Conservation (phyloP, 2,113 vertebrate genomes). For the Pluvianellus socialis region DNA sequence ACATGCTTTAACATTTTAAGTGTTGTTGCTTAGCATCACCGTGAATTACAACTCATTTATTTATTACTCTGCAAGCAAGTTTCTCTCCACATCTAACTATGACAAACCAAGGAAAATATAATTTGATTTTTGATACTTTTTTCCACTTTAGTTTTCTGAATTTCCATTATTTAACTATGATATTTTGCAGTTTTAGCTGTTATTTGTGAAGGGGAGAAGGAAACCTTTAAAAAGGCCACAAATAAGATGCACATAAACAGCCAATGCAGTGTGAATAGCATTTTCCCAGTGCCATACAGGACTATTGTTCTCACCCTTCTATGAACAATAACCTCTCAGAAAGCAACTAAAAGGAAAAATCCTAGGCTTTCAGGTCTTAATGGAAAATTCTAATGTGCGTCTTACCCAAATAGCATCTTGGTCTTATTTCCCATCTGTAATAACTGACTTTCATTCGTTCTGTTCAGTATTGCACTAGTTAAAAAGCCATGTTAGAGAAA, state of each 20-base stretch:
- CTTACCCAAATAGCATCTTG: neutral
- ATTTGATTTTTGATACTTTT: neutral
- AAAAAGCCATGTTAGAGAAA: neutral
- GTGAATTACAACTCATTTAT: neutral
- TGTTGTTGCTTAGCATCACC: conserved; percentile 13
- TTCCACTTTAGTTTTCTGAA: neutral
- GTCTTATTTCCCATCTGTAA: neutral
- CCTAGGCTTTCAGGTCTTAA: neutral
- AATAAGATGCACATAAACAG: neutral
- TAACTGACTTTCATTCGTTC: neutral
- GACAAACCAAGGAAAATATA: neutral
- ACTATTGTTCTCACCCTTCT: neutral
- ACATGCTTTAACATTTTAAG: neutral
- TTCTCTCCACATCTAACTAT: neutral
- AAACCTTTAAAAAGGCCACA: neutral
- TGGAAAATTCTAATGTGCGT: neutral
- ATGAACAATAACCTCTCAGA: neutral
- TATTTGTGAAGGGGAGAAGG: neutral
- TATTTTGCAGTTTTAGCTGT: neutral
- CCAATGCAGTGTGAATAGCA: neutral
- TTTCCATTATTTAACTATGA: neutral
- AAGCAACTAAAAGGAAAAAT: conserved; percentile 10
- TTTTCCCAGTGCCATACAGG: neutral
- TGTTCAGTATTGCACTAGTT: neutral
- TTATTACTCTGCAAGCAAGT: neutral